These are phyloP conservation scores for Condylura cristata DNA, from an alignment of 2,113 vertebrate genomes.

Conservation along the genomic window DNA sequence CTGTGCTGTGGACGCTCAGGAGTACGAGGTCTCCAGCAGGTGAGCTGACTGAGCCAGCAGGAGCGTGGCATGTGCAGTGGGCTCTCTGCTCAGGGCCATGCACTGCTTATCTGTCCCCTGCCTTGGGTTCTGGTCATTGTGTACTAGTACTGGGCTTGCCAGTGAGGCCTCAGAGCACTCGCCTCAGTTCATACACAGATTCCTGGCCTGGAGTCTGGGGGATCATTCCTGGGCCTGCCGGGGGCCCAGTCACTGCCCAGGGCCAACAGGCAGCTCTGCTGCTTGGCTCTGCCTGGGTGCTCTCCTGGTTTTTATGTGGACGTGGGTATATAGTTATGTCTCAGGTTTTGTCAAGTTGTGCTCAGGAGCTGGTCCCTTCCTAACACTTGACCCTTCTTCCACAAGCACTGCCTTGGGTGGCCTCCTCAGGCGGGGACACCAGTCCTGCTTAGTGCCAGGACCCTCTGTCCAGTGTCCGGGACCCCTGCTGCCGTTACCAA, in stretches of 20 bases:
- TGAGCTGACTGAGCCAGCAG: conserved; percentile 70
- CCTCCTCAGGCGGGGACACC: no score
- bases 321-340: background rate
- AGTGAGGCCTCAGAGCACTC: background rate
- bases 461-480: background rate
- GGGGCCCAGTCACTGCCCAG: background rate
- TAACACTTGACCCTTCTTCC: background rate
- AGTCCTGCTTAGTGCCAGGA: background rate
- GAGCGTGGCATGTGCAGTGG: background rate
- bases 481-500: background rate
- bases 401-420: background rate
- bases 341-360: background rate
- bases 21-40: conserved; percentile 97
- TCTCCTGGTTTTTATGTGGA: background rate
- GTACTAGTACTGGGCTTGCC: background rate
- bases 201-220: background rate
- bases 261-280: background rate
- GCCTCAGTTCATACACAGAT: no score
- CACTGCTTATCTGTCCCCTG: accelerated
- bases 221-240: background rate
- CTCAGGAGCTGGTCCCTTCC: background rate
- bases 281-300: background rate
- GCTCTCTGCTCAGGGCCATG: background rate
- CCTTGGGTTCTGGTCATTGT: background rate
- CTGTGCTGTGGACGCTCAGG: conserved; percentile 89